Evolutionary conservation across 1,140 invertebrate species (phyloP).

Genomic region (Dreissena rostriformis): DNA sequence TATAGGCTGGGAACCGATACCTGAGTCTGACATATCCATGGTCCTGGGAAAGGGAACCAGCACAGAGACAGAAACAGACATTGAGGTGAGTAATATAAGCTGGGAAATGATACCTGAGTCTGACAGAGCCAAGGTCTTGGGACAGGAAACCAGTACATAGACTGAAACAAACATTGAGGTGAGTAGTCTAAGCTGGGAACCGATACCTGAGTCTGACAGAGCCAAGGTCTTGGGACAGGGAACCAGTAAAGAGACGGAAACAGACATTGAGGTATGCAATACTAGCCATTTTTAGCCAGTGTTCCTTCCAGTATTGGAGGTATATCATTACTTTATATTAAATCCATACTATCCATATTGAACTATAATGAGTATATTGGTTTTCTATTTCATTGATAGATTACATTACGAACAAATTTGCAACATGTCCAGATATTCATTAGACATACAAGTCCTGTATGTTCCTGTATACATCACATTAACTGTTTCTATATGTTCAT

Average conservation of each 20-base stretch:
- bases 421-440: no score
- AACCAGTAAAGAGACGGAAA: conserved; percentile 17
- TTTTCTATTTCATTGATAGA: no score
- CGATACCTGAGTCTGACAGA: neutral
- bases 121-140: conserved; percentile 49
- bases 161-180: conserved; percentile 6
- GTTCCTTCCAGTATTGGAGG: neutral
- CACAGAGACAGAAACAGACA: neutral
- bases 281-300: neutral
- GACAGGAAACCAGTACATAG: conserved; percentile 1
- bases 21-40: conserved; percentile 45
- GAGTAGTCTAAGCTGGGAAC: neutral
- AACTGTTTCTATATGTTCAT: no score
- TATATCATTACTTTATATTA: neutral
- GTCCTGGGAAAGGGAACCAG: conserved; percentile 29
- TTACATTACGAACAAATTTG: no score
- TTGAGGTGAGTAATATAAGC: conserved; percentile 17
- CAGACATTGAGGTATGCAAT: conserved; percentile 8
- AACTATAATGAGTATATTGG: no score
- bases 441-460: no score
- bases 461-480: no score
- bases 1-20: conserved; percentile 59
- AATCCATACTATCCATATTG: no score
- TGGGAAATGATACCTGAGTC: conserved; percentile 47
- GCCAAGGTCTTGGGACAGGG: neutral